Evolutionary conservation across 2,888 invertebrate genomes (phyloP), one percentile per base, ranked within the genome.

Genomic region (Acrocyrtus sp.): DNA sequence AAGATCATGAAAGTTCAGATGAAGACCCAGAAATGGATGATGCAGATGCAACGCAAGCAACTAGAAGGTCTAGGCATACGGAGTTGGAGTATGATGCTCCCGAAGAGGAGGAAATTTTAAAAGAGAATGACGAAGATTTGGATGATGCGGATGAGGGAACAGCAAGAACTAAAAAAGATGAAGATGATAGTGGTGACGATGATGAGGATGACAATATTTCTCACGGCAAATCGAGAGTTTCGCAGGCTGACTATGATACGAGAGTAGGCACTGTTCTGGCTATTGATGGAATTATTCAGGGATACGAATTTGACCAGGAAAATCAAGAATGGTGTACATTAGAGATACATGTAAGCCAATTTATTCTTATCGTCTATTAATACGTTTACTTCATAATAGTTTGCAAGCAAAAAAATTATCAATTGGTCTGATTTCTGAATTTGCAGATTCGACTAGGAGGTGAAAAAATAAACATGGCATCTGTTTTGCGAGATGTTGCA

Each of bases 251-350:
- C 26, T 72, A 63, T 29, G 67, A 72, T 4, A 19, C 53, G 2
- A 53, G 80, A 34, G 61, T 65, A 6, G 27, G 39, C 34, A 84
- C 85, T 54, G 86, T 89, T 26, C 81, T 87, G 0, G 84, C 83
- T 4, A 84, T 83, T 50, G 83, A 87, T 66, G 80, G 80, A 1
- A 84, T 86, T 56, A 87, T 89, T 0, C 85, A 87, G 0, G 87
- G 89, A 70, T 97, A 95, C 83, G 86, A 85, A 1, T 95, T 90
- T 82, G 97, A 98, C 83, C 88, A 87, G 1, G 88, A 90, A 63
- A 86, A 89, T n/a, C 86, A 91, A 81, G 85, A 88, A 60, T 98
- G 96, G 96, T 96, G 95, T 83, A 89, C 92, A 83, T 84, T 97
- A 3, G 91, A 90, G 0, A 89, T 96, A 50, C 87, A 88, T 58